Evolutionary conservation across 2,888 invertebrate genomes (phyloP), one percentile per base, ranked within the genome.

Genomic region (Dynastes grantii): DNA sequence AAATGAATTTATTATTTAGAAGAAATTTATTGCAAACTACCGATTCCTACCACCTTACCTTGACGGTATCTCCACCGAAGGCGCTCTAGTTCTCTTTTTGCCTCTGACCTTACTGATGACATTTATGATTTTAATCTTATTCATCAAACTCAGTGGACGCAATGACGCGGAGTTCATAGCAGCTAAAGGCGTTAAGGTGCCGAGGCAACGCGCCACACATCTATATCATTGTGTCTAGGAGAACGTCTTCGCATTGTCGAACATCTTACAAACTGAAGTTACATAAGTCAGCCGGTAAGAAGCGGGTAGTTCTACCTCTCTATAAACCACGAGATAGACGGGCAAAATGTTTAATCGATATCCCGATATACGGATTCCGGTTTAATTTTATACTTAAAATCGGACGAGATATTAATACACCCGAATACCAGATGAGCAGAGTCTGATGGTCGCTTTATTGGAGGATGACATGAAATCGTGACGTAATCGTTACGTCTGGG

Each of bases 381-480:
- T 75, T 75, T 75, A 75, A 75, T 75, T 75, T 75, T 75, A 27
- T 75, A 58, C 55, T 58, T 58, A 58, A 58, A 71, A 55, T 27
- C 29, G 73, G 45, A n/a, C 22, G 27, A 37, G 73, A 45, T 61
- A 75, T 75, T 75, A 75, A 45, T 75, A 75, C 27, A 75, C 45
- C 55, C 37, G 61, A 61, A 40, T 75, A n/a, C 27, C 22, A 75
- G 73, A 75, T 75, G 73, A n/a, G 27, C 29, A 68, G 6, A 68
- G 9, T 55, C 22, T 16, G 55, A 2, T 16, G 55, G 55, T 6
- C 22, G 58, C 22, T 75, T 75, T 75, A 75, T 75, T 61, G 58
- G 22, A n/a, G n/a, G 9, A 11, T 61, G 45, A 75, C 73, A 75
- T 75, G 73, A 75, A 61, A 75, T 22, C 27, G 55, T 75, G 73